These are phyloP conservation scores for Drosophila barbarae DNA, from an alignment of 2,888 invertebrate genomes.

Conservation along the genomic window DNA sequence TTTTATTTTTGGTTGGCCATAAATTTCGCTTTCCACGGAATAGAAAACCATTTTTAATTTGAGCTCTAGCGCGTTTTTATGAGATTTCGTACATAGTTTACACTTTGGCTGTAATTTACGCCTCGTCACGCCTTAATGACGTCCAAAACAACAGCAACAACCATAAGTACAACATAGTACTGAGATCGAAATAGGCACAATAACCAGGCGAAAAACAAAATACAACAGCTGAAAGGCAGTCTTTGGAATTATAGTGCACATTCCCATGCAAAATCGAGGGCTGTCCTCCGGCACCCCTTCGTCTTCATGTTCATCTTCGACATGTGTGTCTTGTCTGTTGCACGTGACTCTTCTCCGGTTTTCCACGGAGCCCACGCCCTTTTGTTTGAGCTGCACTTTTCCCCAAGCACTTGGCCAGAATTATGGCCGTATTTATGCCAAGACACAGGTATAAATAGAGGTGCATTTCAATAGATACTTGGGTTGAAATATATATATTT, in stretches of 20 bases:
- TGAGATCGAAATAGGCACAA: conserved; percentile 14
- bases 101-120: conserved; percentile 64
- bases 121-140: conserved; percentile 73
- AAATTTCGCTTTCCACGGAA: conserved; percentile 65
- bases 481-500: neutral
- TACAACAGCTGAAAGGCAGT: conserved; percentile 9
- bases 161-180: neutral
- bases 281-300: neutral
- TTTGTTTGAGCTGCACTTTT: conserved; percentile 49
- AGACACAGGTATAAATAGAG: neutral
- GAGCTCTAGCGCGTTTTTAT: conserved; percentile 39
- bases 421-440: conserved; percentile 2
- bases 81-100: conserved; percentile 48
- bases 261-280: conserved; percentile 30
- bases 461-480: neutral
- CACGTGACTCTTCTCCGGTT: conserved; percentile 40
- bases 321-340: conserved; percentile 38
- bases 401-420: conserved; percentile 24
- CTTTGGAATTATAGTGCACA: conserved; percentile 26
- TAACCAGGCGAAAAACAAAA: conserved; percentile 9
- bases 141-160: conserved; percentile 30
- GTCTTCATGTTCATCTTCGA: conserved; percentile 3
- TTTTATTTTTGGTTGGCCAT: conserved; percentile 51
- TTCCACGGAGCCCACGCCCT: conserved; percentile 56
- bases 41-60: conserved; percentile 53